Conservation (phyloP, 2,888 invertebrate genomes). For the Hypolimnas misippus region DNA sequence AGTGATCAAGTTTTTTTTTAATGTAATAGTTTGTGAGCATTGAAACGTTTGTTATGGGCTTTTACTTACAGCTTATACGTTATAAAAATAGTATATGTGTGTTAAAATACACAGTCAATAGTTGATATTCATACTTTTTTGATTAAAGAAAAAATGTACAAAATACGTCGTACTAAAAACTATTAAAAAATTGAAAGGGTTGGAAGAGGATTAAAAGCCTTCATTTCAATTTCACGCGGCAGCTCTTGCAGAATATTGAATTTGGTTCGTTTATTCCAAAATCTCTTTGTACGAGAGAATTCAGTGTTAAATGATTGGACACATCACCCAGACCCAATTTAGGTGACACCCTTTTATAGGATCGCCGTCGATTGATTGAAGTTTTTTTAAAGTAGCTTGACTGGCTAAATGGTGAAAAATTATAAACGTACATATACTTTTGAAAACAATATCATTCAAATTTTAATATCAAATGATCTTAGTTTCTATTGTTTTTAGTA, state of each 20-base stretch:
- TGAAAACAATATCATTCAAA: not conserved
- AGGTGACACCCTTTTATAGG: slow-evolving; percentile 11
- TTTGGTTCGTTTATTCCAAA: slow-evolving; percentile 38
- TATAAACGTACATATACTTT: not conserved
- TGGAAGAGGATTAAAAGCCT: slow-evolving; percentile 35
- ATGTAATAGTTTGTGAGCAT: not conserved
- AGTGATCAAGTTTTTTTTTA: not conserved
- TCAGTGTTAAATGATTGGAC: slow-evolving; percentile 28
- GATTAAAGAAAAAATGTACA: not conserved
- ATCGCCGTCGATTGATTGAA: slow-evolving; percentile 13
- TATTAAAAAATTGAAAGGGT: slow-evolving; percentile 13
- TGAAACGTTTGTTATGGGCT: too few relatives aligned
- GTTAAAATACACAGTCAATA: too few relatives aligned
- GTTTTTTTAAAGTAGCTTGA: not conserved
- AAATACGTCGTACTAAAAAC: slow-evolving; percentile 8
- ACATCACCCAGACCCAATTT: slow-evolving; percentile 16
- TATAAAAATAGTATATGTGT: too few relatives aligned
- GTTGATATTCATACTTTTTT: too few relatives aligned
- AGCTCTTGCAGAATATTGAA: slow-evolving; percentile 39
- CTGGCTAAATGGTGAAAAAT: not conserved
- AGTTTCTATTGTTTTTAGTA: too few relatives aligned
- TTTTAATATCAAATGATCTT: too few relatives aligned
- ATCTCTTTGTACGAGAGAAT: slow-evolving; percentile 39
- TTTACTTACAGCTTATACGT: too few relatives aligned
- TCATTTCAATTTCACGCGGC: slow-evolving; percentile 36